These are phyloP conservation scores for Drosophila grimshawi DNA, from an alignment of 1,140 invertebrate species.

Conservation along the genomic window DNA sequence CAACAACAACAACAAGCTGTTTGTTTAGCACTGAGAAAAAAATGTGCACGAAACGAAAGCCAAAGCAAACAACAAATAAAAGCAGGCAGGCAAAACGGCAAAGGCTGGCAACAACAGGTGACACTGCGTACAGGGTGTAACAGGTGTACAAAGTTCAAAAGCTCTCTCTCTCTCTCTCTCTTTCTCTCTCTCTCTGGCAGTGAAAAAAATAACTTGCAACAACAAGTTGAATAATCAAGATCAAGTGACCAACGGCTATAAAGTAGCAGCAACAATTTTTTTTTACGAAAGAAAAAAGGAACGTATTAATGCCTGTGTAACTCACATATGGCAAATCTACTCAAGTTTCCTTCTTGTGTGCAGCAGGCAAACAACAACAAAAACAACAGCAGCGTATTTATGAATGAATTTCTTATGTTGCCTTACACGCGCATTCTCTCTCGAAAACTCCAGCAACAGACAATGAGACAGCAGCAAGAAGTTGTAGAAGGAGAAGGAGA, in stretches of 20 bases:
- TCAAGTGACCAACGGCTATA: constrained; percentile 33
- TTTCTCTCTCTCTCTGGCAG: background rate
- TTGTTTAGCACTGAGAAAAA: constrained; percentile 71
- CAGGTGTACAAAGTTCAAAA: constrained; percentile 61
- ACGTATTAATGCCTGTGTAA: background rate
- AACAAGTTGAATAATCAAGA: constrained; percentile 20
- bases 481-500: constrained; percentile 24
- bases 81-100: constrained; percentile 28
- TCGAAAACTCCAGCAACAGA: constrained; percentile 55
- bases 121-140: constrained; percentile 58
- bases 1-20: constrained; percentile 65
- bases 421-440: constrained; percentile 73
- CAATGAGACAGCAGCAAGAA: constrained; percentile 52
- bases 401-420: constrained; percentile 84
- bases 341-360: constrained; percentile 65
- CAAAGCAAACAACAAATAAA: constrained; percentile 54
- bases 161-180: constrained; percentile 1
- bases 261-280: constrained; percentile 1
- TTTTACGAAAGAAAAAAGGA: too few species aligned
- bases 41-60: constrained; percentile 49
- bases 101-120: constrained; percentile 62
- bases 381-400: constrained; percentile 60
- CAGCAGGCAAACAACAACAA: constrained; percentile 30
- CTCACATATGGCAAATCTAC: constrained; percentile 73
- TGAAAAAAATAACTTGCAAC: constrained; percentile 3